These are phyloP conservation scores for Drosophila tanythrix DNA, from an alignment of 2,888 invertebrate genomes.

Conservation along the genomic window DNA sequence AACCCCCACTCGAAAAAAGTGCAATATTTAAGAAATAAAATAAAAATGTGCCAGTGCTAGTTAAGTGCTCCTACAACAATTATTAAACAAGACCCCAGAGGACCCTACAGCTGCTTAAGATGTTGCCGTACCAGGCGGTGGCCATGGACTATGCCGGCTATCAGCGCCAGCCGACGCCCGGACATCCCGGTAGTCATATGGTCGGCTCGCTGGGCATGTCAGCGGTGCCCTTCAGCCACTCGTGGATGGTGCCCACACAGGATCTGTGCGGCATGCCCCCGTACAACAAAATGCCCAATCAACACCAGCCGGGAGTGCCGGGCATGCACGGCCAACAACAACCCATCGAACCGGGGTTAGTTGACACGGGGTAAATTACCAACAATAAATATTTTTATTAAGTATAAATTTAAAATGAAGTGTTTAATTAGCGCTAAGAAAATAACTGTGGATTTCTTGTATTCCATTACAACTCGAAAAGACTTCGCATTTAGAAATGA, in stretches of 20 bases:
- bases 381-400: not conserved
- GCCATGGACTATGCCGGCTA: constrained; percentile 93
- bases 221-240: constrained; percentile 92
- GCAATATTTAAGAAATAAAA: constrained; percentile 25
- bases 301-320: constrained; percentile 79
- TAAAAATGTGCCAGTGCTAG: constrained; percentile 60
- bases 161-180: constrained; percentile 87
- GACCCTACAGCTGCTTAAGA: constrained; percentile 73
- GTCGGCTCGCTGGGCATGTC: constrained; percentile 87
- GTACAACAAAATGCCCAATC: constrained; percentile 88
- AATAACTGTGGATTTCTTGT: not conserved
- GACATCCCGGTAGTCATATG: constrained; percentile 84
- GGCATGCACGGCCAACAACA: constrained; percentile 84
- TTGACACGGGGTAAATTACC: constrained; percentile 67
- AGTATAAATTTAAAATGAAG: not conserved
- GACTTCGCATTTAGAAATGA: not conserved
- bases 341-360: constrained; percentile 92
- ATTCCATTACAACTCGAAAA: not conserved
- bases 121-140: constrained; percentile 95
- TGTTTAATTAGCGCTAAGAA: not conserved
- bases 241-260: constrained; percentile 97
- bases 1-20: constrained; percentile 23
- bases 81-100: constrained; percentile 3
- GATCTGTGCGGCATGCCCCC: constrained; percentile 96
- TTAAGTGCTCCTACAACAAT: constrained; percentile 15